Percentiles rank a stretch among this genome's conserved stretches.
Evolutionary conservation across 2,888 invertebrate species (phyloP).

Genomic region (Zaprionus bogoriensis): DNA sequence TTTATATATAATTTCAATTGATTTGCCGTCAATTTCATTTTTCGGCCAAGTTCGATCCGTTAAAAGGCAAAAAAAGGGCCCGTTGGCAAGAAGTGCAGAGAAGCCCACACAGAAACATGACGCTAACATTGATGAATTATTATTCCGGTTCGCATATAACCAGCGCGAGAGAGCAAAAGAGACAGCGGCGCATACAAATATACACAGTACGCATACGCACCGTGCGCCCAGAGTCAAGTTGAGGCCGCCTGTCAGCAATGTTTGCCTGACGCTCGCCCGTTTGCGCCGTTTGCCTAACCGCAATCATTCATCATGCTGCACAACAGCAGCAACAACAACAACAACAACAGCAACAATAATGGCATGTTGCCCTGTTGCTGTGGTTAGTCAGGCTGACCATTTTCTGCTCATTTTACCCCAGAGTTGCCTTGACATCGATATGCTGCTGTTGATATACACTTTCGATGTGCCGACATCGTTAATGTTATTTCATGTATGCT

Average conservation of each 20-base stretch:
- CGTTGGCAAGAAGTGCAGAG: slow-evolving; percentile 21
- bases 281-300: slow-evolving; percentile 41
- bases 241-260: slow-evolving; percentile 59
- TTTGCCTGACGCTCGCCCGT: slow-evolving; percentile 31
- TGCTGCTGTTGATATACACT: slow-evolving; percentile 59
- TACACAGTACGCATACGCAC: slow-evolving; percentile 64
- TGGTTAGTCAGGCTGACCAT: slow-evolving; percentile 40
- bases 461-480: slow-evolving; percentile 51
- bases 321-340: slow-evolving; percentile 22
- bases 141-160: slow-evolving; percentile 36
- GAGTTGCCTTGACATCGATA: slow-evolving; percentile 62
- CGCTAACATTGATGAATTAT: slow-evolving; percentile 73
- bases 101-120: slow-evolving; percentile 38
- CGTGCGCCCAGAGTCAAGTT: slow-evolving; percentile 36
- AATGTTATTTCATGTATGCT: slow-evolving; percentile 45
- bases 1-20: slow-evolving; percentile 64
- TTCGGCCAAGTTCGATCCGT: slow-evolving; percentile 38
- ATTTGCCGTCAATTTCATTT: slow-evolving; percentile 74
- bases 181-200: slow-evolving; percentile 4
- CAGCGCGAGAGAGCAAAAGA: not conserved
- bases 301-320: slow-evolving; percentile 71
- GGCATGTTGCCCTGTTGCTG: slow-evolving; percentile 40
- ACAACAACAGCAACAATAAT: slow-evolving; percentile 37
- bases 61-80: slow-evolving; percentile 40
- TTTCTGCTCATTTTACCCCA: slow-evolving; percentile 54